These are phyloP conservation scores for Cephalopterus ornatus DNA, from an alignment of 2,113 vertebrate species.

Conservation along the genomic window DNA sequence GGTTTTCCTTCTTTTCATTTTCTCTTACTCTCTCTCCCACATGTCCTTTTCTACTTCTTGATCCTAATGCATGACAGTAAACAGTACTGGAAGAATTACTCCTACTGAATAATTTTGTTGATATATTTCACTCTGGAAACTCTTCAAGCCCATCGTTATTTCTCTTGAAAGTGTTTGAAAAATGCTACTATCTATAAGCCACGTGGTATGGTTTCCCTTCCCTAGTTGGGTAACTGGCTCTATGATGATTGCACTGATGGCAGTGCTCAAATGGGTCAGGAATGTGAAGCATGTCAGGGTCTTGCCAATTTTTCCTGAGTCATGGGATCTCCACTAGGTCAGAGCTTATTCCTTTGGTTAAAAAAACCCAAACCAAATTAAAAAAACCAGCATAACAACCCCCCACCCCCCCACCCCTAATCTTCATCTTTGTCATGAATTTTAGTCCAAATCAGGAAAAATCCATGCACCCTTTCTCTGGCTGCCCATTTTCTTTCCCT, in stretches of 20 bases:
- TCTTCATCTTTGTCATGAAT: not conserved
- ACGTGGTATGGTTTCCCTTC: not conserved
- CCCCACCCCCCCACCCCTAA: too few species aligned
- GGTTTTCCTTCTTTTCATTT: constrained; percentile 2
- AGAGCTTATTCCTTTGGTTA: not conserved
- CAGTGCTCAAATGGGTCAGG: not conserved
- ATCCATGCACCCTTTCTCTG: not conserved
- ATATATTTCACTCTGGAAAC: constrained; percentile 1
- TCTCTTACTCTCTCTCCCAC: not conserved
- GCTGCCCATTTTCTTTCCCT: not conserved
- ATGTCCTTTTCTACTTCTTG: not conserved
- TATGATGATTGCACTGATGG: not conserved
- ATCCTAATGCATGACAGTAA: not conserved
- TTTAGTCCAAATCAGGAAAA: not conserved
- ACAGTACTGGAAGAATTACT: constrained; percentile 1
- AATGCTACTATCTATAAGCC: not conserved
- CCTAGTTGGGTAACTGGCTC: not conserved
- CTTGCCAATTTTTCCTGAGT: not conserved
- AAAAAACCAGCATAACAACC: too few species aligned
- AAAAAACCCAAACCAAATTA: not conserved
- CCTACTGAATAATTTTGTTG: not conserved
- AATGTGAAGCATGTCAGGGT: not conserved
- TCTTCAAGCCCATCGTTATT: not conserved
- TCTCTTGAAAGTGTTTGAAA: not conserved
- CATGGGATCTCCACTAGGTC: not conserved